A percentile compares a stretch with the other conserved stretches of the same genome.
These are phyloP conservation scores for Calliopsis andreniformis DNA, from an alignment of 1,140 invertebrate genomes.

Conservation along the genomic window DNA sequence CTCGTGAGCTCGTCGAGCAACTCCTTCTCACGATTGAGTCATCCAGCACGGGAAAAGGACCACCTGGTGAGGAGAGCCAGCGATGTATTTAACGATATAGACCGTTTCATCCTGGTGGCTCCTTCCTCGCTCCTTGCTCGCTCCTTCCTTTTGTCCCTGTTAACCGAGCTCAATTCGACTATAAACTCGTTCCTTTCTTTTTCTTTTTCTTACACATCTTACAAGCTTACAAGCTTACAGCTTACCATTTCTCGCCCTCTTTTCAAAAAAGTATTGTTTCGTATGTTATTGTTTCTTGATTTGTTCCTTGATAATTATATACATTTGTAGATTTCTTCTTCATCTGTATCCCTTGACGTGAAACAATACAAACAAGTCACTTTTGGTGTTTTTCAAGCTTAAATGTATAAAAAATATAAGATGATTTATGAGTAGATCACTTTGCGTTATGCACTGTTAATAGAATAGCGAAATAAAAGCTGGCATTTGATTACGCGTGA, in stretches of 20 bases:
- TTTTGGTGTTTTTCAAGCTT: too few species aligned
- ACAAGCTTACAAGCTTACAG: too few species aligned
- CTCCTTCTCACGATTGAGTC: constrained; percentile 79
- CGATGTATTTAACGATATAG: constrained; percentile 74
- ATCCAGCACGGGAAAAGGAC: constrained; percentile 75
- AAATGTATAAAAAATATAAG: too few species aligned
- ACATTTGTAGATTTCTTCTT: too few species aligned
- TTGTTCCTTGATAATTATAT: too few species aligned
- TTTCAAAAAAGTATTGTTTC: too few species aligned
- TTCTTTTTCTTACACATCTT: too few species aligned
- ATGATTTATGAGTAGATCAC: not conserved
- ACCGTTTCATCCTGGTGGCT: constrained; percentile 59
- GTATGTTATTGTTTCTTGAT: too few species aligned
- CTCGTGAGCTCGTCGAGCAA: constrained; percentile 68
- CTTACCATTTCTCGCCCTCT: too few species aligned
- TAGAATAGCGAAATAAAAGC: not conserved
- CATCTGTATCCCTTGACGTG: too few species aligned
- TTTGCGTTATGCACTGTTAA: not conserved
- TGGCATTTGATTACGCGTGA: not conserved
- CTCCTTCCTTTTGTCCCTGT: constrained; percentile 3
- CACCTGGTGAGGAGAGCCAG: constrained; percentile 75
- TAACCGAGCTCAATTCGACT: not conserved
- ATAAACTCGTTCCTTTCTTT: too few species aligned
- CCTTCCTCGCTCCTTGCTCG: constrained; percentile 15
- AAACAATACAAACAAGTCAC: too few species aligned